Percentiles rank a stretch among this genome's conserved stretches.
Conservation (phyloP, 2,113 vertebrate species). For the Panurus biarmicus region DNA sequence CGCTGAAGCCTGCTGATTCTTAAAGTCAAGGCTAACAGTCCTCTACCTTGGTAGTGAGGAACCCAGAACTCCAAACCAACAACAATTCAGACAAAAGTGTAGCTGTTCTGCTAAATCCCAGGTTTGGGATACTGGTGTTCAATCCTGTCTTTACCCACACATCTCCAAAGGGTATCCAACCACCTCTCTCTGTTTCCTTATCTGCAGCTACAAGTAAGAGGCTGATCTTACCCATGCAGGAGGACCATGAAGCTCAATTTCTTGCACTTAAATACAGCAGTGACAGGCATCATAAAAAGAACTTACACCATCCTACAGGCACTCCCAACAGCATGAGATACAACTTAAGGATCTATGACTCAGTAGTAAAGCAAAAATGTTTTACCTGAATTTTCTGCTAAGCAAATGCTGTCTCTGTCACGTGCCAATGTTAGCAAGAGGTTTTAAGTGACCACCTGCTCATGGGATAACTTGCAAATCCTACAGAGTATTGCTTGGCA, state of each 20-base stretch:
- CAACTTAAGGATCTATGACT: not conserved
- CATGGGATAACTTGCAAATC: not conserved
- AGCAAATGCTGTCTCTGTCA: not conserved
- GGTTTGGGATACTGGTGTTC: not conserved
- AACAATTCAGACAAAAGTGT: not conserved
- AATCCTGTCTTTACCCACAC: not conserved
- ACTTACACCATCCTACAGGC: fast-evolving
- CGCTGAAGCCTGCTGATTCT: not conserved
- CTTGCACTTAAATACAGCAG: not conserved
- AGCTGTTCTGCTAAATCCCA: not conserved
- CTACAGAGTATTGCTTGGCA: not conserved
- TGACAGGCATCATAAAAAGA: not conserved
- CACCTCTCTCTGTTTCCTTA: not conserved
- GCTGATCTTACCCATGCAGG: not conserved
- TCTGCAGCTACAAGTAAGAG: not conserved
- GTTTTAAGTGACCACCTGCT: not conserved
- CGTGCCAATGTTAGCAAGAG: not conserved
- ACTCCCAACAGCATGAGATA: not conserved
- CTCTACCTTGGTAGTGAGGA: not conserved
- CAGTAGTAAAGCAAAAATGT: not conserved
- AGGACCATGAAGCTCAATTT: not conserved
- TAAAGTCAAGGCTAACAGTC: not conserved
- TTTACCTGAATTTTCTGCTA: not conserved
- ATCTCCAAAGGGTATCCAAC: not conserved
- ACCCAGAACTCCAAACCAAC: not conserved